phyloP scores from a whole-genome alignment of 2,888 invertebrate species.

The Sabatieria punctata region DNA sequence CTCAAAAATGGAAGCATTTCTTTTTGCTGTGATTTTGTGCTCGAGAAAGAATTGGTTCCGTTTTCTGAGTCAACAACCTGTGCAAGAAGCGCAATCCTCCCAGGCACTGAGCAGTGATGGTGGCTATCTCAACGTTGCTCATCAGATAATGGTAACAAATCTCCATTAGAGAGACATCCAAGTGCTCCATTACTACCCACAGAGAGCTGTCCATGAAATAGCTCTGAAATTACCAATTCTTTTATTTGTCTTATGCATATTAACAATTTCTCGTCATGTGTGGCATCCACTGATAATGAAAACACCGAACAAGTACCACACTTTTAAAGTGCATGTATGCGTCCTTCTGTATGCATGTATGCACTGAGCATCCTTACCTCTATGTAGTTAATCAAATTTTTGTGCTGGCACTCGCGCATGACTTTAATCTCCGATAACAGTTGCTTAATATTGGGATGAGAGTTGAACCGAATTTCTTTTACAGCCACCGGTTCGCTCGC shows the following conservation, averaged over 20 bases:
- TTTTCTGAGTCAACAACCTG: no score
- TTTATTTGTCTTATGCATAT: no score
- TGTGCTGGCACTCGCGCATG: constrained; percentile 73
- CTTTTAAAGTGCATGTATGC: no score
- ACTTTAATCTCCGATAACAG: constrained; percentile 81
- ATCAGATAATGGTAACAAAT: constrained; percentile 91
- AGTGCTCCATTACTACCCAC: constrained; percentile 86
- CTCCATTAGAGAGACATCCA: constrained; percentile 84
- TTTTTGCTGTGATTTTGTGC: no score
- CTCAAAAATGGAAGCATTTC: no score
- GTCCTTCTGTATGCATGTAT: no score
- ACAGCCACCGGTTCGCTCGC: constrained; percentile 52
- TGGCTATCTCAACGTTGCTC: constrained; percentile 90
- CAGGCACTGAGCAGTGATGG: constrained; percentile 68
- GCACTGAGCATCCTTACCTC: constrained; percentile 37
- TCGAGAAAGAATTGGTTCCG: no score
- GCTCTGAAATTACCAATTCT: constrained; percentile 14
- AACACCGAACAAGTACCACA: no score
- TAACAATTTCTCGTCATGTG: no score
- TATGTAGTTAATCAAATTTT: constrained; percentile 88
- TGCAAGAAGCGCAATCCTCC: constrained; percentile 76
- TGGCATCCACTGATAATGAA: no score
- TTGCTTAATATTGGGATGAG: constrained; percentile 85
- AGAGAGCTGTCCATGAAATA: constrained; percentile 47
- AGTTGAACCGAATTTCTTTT: constrained; percentile 82